Evolutionary conservation across 1,140 invertebrate species (phyloP).

Genomic region (Monomorium pharaonis): DNA sequence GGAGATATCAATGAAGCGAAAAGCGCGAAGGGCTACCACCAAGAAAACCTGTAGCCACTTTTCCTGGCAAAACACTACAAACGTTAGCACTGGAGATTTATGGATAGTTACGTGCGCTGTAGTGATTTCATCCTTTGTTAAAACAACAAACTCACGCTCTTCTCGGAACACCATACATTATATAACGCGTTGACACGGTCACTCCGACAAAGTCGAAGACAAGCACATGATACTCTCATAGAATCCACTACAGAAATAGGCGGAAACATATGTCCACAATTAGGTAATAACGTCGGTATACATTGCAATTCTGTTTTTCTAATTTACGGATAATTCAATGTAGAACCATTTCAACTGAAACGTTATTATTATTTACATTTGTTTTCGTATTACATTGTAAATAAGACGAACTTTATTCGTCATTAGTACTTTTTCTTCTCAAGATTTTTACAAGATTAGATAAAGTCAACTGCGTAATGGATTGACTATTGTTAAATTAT

Average conservation of each 20-base stretch:
- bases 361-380: background rate
- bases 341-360: background rate
- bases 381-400: background rate
- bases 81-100: slow-evolving; percentile 35
- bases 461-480: background rate
- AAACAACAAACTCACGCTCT: slow-evolving; percentile 44
- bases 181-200: slow-evolving; percentile 32
- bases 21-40: slow-evolving; percentile 25
- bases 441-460: background rate
- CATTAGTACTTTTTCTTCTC: background rate
- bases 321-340: background rate
- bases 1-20: slow-evolving; percentile 24
- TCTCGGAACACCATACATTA: slow-evolving; percentile 11
- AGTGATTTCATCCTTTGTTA: slow-evolving; percentile 38
- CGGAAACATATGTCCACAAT: background rate
- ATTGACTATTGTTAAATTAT: background rate
- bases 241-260: background rate
- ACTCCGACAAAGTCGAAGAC: slow-evolving; percentile 10
- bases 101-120: slow-evolving; percentile 32
- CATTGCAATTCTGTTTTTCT: background rate
- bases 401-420: background rate
- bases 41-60: slow-evolving; percentile 55
- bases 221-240: slow-evolving; percentile 1
- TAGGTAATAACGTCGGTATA: too few species aligned
- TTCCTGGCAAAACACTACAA: slow-evolving; percentile 7